A percentile compares a stretch with the other conserved stretches of the same genome.
Conservation (phyloP, 2,888 invertebrate species). For the Leptarthrus brevirostris region DNA sequence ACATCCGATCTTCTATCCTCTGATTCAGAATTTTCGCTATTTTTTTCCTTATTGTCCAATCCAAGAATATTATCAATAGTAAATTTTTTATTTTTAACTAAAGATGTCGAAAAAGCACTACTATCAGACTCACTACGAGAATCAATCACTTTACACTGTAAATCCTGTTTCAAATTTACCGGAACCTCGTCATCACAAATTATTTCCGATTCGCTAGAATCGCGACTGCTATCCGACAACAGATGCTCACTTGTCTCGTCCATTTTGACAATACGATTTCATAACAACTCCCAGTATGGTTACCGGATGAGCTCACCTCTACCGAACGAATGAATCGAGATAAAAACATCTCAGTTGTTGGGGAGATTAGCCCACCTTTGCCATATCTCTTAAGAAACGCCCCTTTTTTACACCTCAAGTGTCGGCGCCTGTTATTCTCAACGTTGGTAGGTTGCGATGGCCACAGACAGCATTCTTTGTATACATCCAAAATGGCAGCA, state of each 20-base stretch:
- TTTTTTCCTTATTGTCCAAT: constrained; percentile 53
- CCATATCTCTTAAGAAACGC: constrained; percentile 23
- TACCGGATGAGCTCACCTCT: not conserved
- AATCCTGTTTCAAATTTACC: constrained; percentile 1
- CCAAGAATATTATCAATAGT: constrained; percentile 61
- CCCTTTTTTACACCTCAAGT: constrained; percentile 40
- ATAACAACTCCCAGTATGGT: constrained; percentile 2
- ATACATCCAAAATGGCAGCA: constrained; percentile 36
- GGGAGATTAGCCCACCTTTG: constrained; percentile 31
- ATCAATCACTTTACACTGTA: constrained; percentile 17
- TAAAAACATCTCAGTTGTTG: constrained; percentile 39
- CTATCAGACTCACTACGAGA: constrained; percentile 2
- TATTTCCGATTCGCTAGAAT: constrained; percentile 55
- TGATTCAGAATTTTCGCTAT: not conserved
- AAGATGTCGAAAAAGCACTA: constrained; percentile 20
- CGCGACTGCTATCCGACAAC: constrained; percentile 49
- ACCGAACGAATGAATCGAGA: constrained; percentile 23
- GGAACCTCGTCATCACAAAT: constrained; percentile 55
- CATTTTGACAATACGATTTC: not conserved
- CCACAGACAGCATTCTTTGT: not conserved
- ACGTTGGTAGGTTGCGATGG: not conserved
- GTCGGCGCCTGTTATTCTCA: constrained; percentile 6
- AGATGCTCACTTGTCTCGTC: constrained; percentile 32
- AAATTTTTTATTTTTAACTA: constrained; percentile 57
- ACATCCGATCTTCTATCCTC: constrained; percentile 2